Evolutionary conservation across 2,797 vertebrate species (phyloP).

Genomic region (Coregonus ussuriensis): DNA sequence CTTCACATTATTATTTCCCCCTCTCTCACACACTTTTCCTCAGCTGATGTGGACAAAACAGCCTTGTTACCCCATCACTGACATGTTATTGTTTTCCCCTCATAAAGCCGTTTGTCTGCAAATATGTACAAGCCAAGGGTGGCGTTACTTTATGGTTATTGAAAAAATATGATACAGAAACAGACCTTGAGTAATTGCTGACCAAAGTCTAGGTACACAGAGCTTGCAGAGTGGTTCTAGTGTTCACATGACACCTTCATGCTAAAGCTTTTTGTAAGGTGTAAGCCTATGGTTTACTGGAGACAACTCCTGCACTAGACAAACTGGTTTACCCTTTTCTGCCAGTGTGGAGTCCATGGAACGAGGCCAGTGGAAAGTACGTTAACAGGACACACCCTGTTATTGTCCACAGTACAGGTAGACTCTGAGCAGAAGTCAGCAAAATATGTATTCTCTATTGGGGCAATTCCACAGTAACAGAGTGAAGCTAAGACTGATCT

Average conservation of each 20-base stretch:
- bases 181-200: neutral
- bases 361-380: constrained; percentile 29
- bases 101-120: neutral
- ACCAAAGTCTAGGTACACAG: neutral
- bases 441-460: neutral
- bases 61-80: neutral
- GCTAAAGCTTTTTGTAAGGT: neutral
- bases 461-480: too few relatives aligned
- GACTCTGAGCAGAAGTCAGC: neutral
- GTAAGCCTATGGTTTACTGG: neutral
- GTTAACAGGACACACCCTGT: constrained; percentile 29
- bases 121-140: neutral
- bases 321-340: constrained; percentile 50
- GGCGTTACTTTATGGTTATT: neutral
- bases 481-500: too few relatives aligned
- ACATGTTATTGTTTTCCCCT: neutral
- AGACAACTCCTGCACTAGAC: constrained; percentile 23
- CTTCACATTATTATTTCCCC: neutral
- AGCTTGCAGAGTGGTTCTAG: neutral
- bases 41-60: constrained; percentile 6
- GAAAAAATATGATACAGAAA: neutral
- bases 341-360: constrained; percentile 13
- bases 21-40: neutral
- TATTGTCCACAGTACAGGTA: constrained; percentile 9
- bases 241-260: constrained; percentile 17